phyloP scores from a whole-genome alignment of 2,113 vertebrate species.

The Chloroceryle aenea region DNA sequence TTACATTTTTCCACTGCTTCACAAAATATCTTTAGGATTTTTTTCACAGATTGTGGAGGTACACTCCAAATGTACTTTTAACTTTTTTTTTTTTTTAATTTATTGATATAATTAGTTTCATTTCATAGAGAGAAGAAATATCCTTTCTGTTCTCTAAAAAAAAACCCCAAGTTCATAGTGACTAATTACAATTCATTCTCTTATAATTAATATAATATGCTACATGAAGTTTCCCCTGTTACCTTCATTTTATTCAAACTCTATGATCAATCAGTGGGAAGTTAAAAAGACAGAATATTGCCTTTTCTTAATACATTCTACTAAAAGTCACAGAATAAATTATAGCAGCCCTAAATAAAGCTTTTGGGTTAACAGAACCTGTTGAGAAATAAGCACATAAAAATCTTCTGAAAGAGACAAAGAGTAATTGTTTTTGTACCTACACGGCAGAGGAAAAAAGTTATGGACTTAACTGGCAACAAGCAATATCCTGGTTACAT shows the following conservation, averaged over 20 bases:
- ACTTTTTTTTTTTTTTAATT: background rate
- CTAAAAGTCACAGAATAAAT: background rate
- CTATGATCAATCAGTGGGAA: background rate
- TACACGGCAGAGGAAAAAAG: background rate
- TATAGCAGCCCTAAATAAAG: background rate
- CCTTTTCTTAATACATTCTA: background rate
- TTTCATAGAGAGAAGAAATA: background rate
- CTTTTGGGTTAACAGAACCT: background rate
- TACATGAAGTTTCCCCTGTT: background rate
- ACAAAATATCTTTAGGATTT: background rate
- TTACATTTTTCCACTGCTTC: background rate
- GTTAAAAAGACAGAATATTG: background rate
- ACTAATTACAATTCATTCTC: background rate
- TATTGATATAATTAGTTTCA: background rate
- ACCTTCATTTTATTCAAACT: background rate
- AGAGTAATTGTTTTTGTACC: background rate
- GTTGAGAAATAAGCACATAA: background rate
- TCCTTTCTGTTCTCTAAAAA: background rate
- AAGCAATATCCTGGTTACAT: background rate
- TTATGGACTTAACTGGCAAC: background rate
- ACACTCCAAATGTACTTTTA: background rate
- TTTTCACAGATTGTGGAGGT: background rate
- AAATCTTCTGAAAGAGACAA: background rate
- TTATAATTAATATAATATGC: background rate
- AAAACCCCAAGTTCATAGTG: background rate